Base-by-base conservation (phyloP, 2,888 invertebrate genomes). In the Nowickia ferox region DNA sequence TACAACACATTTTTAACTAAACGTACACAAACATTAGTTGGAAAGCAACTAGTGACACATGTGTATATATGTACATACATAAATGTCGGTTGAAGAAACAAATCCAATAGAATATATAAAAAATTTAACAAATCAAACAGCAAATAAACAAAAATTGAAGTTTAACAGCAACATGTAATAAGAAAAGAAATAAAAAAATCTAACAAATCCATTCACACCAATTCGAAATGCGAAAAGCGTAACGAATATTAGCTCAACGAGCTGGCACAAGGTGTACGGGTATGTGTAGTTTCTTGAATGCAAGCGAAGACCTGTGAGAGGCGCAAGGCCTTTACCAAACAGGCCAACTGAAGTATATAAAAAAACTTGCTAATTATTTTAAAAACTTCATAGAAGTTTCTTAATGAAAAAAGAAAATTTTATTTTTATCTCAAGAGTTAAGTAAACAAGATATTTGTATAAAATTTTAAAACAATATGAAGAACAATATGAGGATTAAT, bases 191-290 rank as follows among this genome's bases (percentile, higher is more conserved):
- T 55, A 77, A 30, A 61, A 30, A 61, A 61, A 1, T 57, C 57
- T 55, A 55, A 57, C 59, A 80, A 86, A 79, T 38, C 79, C 75
- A 83, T 86, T 86, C 86, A 83, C 51, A 71, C 30, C 22, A 75
- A 76, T 80, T 79, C 71, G 83, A 80, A 86, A 86, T 83, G 79
- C 79, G 72, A 86, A 79, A 72, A 86, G 86, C 83, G 76, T 86
- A 86, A 72, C 83, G 83, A 86, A 86, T 86, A 86, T 82, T 86
- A 79, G 83, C 83, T 86, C 83, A 86, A 86, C 66, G 76, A 80
- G 86, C 79, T 75, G 72, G 6, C 59, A 22, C n/a, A 48, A n/a
- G 68, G 40, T 59, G 48, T 57, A n/a, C n/a, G n/a, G n/a, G n/a
- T n/a, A 40, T 19, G n/a, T n/a, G 22, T 57, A 1, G 8, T 9